Evolutionary conservation across 2,888 invertebrate genomes (phyloP).

Genomic region (Ceraclea dissimilis): DNA sequence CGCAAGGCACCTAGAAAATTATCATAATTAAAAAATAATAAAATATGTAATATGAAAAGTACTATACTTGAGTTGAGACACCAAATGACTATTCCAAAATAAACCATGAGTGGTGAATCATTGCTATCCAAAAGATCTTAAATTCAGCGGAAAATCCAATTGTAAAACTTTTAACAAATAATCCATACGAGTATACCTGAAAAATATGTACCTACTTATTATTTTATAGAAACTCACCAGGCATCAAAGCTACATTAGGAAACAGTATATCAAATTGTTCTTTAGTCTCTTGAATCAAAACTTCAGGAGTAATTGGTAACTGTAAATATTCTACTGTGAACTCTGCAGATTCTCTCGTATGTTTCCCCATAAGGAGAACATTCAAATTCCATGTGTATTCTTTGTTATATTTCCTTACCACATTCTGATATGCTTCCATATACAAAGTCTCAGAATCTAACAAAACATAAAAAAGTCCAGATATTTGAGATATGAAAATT

Average conservation of each 20-base stretch:
- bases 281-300: slow-evolving; percentile 51
- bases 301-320: slow-evolving; percentile 58
- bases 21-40: no score
- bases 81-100: no score
- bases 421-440: slow-evolving; percentile 60
- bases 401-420: slow-evolving; percentile 61
- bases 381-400: slow-evolving; percentile 74
- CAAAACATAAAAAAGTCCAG: background rate
- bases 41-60: no score
- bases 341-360: slow-evolving; percentile 53
- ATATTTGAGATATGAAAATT: background rate
- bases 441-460: slow-evolving; percentile 78
- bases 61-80: no score
- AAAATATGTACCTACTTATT: no score
- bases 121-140: no score
- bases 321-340: slow-evolving; percentile 50
- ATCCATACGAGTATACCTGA: no score
- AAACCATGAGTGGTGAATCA: no score
- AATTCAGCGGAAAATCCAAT: no score
- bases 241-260: slow-evolving; percentile 54
- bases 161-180: no score
- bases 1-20: slow-evolving; percentile 59
- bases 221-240: no score
- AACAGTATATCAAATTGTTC: slow-evolving; percentile 51
- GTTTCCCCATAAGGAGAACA: slow-evolving; percentile 62